These are phyloP conservation scores for Trilocha varians DNA, from an alignment of 2,888 invertebrate genomes.

Conservation along the genomic window DNA sequence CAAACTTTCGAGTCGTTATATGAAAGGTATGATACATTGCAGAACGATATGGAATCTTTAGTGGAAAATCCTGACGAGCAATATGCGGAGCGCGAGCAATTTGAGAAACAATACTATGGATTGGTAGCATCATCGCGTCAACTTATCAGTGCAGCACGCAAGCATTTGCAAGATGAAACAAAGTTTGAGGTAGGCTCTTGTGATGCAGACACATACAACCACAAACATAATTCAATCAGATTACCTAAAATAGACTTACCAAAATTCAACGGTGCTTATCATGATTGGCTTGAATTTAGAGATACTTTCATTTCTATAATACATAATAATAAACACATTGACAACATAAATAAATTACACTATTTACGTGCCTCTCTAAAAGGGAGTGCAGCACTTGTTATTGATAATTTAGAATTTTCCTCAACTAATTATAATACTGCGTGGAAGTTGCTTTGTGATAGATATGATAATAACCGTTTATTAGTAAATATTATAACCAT, in stretches of 20 bases:
- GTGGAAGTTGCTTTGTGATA: constrained; percentile 16
- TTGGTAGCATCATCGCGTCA: too few relatives aligned
- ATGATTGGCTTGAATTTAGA: constrained; percentile 3
- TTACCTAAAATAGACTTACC: constrained; percentile 1
- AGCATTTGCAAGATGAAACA: background rate
- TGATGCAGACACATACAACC: background rate
- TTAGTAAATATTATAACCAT: constrained; percentile 15
- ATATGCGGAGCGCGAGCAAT: too few relatives aligned
- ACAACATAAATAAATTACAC: constrained; percentile 5
- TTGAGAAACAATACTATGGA: too few relatives aligned
- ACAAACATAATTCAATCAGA: background rate
- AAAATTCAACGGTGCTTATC: constrained; percentile 2
- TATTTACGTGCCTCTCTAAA: constrained; percentile 3
- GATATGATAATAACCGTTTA: constrained; percentile 16
- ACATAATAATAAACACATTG: constrained; percentile 2
- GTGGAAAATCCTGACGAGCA: too few relatives aligned
- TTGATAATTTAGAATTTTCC: constrained; percentile 4
- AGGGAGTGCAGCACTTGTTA: constrained; percentile 1
- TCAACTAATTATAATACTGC: constrained; percentile 11
- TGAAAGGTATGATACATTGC: too few relatives aligned
- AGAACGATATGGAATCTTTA: too few relatives aligned
- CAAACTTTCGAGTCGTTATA: too few relatives aligned
- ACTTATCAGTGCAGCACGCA: too few relatives aligned
- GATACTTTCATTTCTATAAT: constrained; percentile 1
- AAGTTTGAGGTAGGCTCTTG: too few relatives aligned